Evolutionary conservation across 2,797 vertebrate genomes (phyloP).

Genomic region (Coccyzus lansbergi): DNA sequence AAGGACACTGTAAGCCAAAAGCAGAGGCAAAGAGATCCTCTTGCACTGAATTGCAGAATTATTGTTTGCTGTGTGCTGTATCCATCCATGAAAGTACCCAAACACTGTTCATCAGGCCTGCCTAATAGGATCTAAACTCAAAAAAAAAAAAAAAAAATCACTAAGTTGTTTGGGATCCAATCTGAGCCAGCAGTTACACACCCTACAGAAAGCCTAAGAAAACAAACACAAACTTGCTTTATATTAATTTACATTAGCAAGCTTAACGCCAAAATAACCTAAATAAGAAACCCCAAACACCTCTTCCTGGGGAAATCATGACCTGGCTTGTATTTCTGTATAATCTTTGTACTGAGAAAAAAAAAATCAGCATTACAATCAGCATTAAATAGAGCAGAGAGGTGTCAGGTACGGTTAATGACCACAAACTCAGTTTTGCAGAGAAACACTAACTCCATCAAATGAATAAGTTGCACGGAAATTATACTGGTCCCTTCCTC

Average conservation of each 20-base stretch:
- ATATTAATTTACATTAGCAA: too few relatives aligned
- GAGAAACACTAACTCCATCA: not conserved
- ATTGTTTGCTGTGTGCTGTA: not conserved
- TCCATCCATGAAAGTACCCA: not conserved
- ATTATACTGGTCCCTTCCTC: not conserved
- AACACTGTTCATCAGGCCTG: not conserved
- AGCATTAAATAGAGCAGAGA: not conserved
- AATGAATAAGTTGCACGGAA: not conserved
- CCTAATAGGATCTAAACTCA: not conserved
- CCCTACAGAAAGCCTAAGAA: not conserved
- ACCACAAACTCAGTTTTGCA: not conserved
- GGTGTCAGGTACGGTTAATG: not conserved
- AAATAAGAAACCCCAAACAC: not conserved
- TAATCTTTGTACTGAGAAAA: not conserved
- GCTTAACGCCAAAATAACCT: not conserved
- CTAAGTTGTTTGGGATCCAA: not conserved
- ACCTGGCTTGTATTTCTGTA: not conserved
- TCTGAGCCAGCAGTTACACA: not conserved
- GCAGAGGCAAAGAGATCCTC: not conserved
- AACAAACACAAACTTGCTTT: not conserved
- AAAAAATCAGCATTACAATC: not conserved
- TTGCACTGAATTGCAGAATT: too few relatives aligned
- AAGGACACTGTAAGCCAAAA: too few relatives aligned
- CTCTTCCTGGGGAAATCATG: not conserved
- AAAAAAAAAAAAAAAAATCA: too few relatives aligned